A percentile compares a stretch with the other conserved stretches of the same genome.
Conservation (phyloP, 2,113 vertebrate genomes). For the Mus musculus region DNA sequence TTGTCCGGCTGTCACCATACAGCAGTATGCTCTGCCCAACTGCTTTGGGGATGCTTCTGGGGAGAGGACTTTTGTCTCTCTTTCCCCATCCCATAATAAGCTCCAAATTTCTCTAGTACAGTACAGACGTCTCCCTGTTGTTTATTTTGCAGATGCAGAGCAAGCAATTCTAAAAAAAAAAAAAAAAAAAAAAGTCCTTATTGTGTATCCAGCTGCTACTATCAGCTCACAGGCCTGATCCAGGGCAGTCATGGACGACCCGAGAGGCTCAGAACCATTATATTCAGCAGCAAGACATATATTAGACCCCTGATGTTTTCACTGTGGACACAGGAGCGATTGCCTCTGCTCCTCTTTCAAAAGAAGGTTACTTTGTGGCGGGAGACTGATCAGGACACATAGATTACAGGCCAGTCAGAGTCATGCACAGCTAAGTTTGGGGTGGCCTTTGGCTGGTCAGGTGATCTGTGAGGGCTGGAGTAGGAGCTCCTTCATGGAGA, state of each 20-base stretch:
- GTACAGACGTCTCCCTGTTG: neutral
- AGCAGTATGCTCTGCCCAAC: neutral
- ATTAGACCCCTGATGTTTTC: neutral
- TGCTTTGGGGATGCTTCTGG: neutral
- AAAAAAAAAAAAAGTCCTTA: neutral
- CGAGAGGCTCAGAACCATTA: neutral
- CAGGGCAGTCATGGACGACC: neutral
- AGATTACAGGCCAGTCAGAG: neutral
- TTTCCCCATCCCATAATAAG: neutral
- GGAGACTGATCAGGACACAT: neutral
- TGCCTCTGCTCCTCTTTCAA: neutral
- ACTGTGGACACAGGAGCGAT: neutral
- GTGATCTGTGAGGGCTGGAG: neutral
- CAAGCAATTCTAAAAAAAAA: neutral
- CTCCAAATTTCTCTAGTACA: neutral
- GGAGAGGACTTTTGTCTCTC: too few species aligned
- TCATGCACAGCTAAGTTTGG: neutral
- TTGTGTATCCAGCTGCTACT: neutral
- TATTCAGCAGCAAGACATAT: neutral
- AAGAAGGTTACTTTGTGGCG: neutral
- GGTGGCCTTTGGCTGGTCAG: neutral
- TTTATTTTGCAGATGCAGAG: neutral
- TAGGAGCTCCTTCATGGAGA: neutral
- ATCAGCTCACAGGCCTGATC: neutral
- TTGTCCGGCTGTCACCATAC: neutral